These are phyloP conservation scores for Poeciliopsis paucimaculata DNA, from an alignment of 2,797 vertebrate species.

Conservation along the genomic window DNA sequence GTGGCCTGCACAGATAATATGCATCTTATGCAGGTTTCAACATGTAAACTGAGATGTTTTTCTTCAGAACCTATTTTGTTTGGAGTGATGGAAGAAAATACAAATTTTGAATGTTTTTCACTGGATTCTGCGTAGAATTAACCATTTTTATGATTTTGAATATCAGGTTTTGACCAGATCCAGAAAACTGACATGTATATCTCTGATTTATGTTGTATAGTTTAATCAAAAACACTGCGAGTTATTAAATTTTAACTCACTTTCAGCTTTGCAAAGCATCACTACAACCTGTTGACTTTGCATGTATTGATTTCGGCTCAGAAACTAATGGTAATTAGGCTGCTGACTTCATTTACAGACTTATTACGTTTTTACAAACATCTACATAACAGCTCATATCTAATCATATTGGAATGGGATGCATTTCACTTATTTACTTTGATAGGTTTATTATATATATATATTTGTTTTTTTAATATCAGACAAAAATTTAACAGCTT, in stretches of 20 bases:
- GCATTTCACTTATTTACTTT: background rate
- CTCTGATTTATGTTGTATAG: background rate
- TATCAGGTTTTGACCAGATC: background rate
- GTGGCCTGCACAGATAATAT: background rate
- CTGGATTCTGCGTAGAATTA: background rate
- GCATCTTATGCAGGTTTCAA: background rate
- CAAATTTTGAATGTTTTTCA: background rate
- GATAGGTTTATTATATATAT: background rate
- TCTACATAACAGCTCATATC: background rate
- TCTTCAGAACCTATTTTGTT: background rate
- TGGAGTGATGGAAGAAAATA: no score
- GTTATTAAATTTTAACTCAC: background rate
- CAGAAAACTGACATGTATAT: background rate
- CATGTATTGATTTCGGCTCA: background rate
- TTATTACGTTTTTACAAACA: background rate
- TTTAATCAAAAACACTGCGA: background rate
- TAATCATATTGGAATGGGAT: background rate
- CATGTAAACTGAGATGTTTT: background rate
- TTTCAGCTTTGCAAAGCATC: background rate
- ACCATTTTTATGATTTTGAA: background rate
- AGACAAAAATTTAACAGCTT: background rate
- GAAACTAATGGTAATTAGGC: background rate
- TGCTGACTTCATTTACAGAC: background rate
- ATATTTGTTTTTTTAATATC: background rate
- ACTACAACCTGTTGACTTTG: background rate